Base-by-base conservation (phyloP, 1,140 invertebrate species). In the Diabrotica undecimpunctata region DNA sequence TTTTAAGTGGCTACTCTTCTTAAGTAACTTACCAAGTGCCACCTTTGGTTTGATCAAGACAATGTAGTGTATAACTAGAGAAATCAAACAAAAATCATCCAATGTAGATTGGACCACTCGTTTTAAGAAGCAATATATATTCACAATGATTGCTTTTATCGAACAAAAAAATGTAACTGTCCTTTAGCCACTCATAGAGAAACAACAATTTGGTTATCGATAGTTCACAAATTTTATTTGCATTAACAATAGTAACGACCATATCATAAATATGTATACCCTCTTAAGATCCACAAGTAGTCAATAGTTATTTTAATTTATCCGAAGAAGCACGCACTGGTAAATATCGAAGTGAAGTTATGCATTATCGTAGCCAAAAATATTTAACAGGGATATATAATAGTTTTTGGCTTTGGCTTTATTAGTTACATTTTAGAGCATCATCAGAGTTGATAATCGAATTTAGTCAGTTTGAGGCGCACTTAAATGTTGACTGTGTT, bases 161-260 rank as follows among this genome's bases (percentile, higher is more conserved):
- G n/a, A 46, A 46, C 41, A n/a, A 46, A 46, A 46, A 46, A 46
- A 46, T n/a, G 8, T n/a, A 46, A 46, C 41, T 46, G 41, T 46
- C 41, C 8, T n/a, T 4, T 46, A 6, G n/a, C 41, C 41, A 46
- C 41, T 46, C 41, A 46, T 6, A 10, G 8, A 46, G n/a, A 46
- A 46, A 46, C 41, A 46, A 46, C 41, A 46, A 46, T 46, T 46
- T 46, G n/a, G 41, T 46, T 46, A 5, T n/a, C 8, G 8, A 46
- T 46, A 46, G 41, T 46, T 46, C 8, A 46, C n/a, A n/a, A 46
- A 46, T 46, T 46, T 46, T 46, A 46, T 46, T 46, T 46, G 41
- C 41, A 46, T 8, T 46, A 46, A 46, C 41, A 46, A 46, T n/a
- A 46, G n/a, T n/a, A 46, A 5, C 8, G 41, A 46, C 8, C 41